phyloP scores from a whole-genome alignment of 2,113 vertebrate genomes.

The Hylia prasina region DNA sequence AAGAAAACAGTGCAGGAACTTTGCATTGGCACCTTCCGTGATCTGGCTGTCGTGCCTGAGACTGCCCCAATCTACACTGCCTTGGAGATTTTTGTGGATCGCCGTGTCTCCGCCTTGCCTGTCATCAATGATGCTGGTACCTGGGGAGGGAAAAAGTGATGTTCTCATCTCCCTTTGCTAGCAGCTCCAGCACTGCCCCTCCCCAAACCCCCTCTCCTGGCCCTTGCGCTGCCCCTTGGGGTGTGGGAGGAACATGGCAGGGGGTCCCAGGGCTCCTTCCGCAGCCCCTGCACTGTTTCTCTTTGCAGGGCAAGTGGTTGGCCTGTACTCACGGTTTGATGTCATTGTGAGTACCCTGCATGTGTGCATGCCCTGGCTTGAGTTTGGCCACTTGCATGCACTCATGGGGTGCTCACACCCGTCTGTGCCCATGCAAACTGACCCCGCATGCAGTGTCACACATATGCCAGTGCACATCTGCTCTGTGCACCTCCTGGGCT shows the following conservation, averaged over 20 bases:
- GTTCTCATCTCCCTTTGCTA: background rate
- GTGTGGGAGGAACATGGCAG: background rate
- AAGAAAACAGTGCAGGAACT: slow-evolving; percentile 82
- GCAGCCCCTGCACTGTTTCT: background rate
- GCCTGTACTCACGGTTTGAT: slow-evolving; percentile 93
- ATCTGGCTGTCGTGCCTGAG: slow-evolving; percentile 84
- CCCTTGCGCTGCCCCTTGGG: background rate
- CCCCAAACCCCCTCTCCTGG: background rate
- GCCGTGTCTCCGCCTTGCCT: slow-evolving; percentile 89
- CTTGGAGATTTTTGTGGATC: slow-evolving; percentile 89
- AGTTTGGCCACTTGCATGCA: background rate
- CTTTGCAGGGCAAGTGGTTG: slow-evolving; percentile 85
- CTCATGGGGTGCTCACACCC: background rate
- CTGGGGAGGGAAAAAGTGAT: background rate
- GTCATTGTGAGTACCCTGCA: slow-evolving; percentile 86
- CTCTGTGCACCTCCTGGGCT: background rate
- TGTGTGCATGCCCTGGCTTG: background rate
- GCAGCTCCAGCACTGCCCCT: background rate
- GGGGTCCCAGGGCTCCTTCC: background rate
- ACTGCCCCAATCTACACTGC: slow-evolving; percentile 80
- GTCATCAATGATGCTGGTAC: slow-evolving; percentile 86
- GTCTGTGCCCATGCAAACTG: background rate
- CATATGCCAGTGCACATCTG: background rate
- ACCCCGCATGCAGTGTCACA: background rate
- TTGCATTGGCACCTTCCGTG: slow-evolving; percentile 88